Conservation (phyloP, 2,797 vertebrate genomes). For the Enteromius afrohamiltoni region DNA sequence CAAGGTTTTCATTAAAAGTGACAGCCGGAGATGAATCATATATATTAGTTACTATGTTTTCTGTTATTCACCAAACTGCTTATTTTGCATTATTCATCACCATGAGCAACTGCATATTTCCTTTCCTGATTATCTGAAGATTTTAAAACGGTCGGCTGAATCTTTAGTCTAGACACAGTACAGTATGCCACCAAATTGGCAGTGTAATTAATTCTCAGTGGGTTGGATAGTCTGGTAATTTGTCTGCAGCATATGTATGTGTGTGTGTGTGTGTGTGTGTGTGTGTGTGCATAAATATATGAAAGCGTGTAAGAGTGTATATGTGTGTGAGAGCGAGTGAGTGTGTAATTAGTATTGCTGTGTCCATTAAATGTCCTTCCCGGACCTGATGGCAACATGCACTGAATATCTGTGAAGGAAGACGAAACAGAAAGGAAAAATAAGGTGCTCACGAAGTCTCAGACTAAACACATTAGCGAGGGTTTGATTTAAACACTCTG, state of each 20-base stretch:
- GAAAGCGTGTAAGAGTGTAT: background rate
- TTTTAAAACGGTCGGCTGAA: background rate
- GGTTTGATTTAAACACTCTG: conserved; percentile 36
- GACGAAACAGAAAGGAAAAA: conserved; percentile 6
- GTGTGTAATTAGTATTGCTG: background rate
- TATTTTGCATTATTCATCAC: background rate
- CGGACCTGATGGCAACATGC: conserved; percentile 13
- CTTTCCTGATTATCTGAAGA: background rate
- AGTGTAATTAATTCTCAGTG: conserved; percentile 36
- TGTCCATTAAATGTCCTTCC: conserved; percentile 30
- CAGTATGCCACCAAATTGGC: conserved; percentile 24
- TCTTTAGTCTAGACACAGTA: conserved; percentile 23
- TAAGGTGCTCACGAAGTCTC: conserved; percentile 11
- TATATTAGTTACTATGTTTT: background rate
- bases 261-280: conserved; percentile 22
- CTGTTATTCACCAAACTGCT: background rate
- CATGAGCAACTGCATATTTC: conserved; percentile 9
- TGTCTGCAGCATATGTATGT: conserved; percentile 29
- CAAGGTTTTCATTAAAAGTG: conserved; percentile 2
- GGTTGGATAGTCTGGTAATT: conserved; percentile 38
- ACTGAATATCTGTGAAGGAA: conserved; percentile 8
- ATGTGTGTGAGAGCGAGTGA: conserved; percentile 3
- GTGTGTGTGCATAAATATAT: conserved; percentile 19
- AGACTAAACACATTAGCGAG: conserved; percentile 32
- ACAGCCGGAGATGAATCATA: background rate